Evolutionary conservation across 2,797 vertebrate species (phyloP).

Genomic region (Enteromius unitaeniatus): DNA sequence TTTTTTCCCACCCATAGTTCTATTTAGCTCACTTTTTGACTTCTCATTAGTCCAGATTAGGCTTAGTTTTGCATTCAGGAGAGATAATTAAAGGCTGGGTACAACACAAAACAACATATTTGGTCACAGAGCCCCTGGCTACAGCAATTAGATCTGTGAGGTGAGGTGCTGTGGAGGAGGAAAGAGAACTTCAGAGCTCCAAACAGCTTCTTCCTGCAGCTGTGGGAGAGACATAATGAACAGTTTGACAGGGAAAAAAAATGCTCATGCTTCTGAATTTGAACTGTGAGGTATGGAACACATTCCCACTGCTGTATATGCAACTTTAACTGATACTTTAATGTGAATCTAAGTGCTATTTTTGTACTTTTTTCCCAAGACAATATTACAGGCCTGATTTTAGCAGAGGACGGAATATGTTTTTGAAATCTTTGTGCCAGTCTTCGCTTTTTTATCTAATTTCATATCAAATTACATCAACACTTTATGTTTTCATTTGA

Average conservation of each 20-base stretch:
- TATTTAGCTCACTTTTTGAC: conserved; percentile 61
- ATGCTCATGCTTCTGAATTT: conserved; percentile 36
- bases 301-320: neutral
- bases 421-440: neutral
- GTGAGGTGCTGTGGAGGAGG: conserved; percentile 52
- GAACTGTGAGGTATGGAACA: conserved; percentile 24
- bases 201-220: conserved; percentile 47
- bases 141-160: conserved; percentile 64
- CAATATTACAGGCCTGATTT: neutral
- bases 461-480: neutral
- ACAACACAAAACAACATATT: conserved; percentile 66
- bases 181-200: conserved; percentile 51
- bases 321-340: conserved; percentile 22
- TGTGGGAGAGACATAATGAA: conserved; percentile 62
- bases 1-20: conserved; percentile 55
- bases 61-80: conserved; percentile 62
- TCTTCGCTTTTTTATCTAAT: neutral
- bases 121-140: conserved; percentile 63
- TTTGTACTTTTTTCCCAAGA: neutral
- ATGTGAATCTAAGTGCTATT: neutral
- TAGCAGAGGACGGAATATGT: neutral
- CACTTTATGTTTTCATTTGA: neutral
- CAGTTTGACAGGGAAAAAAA: conserved; percentile 57
- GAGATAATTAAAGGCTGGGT: conserved; percentile 66
- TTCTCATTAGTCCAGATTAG: conserved; percentile 67